Conservation (phyloP, 1,140 invertebrate species). For the Neodiprion fabricii region DNA sequence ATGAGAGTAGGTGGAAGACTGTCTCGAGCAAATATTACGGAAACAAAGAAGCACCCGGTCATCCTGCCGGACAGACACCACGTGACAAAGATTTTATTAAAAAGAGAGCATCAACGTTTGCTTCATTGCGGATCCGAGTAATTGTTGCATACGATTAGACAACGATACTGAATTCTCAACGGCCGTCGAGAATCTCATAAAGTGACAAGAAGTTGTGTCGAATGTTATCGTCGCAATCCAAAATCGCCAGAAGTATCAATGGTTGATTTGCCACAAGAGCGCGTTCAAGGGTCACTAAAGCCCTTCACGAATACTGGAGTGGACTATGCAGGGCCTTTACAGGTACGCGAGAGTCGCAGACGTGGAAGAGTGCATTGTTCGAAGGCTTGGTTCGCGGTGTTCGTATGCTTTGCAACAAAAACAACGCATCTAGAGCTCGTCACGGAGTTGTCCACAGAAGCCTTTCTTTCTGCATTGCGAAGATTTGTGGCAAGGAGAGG, state of each 20-base stretch:
- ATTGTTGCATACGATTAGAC: slow-evolving; percentile 27
- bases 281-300: slow-evolving; percentile 18
- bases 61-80: slow-evolving; percentile 25
- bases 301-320: slow-evolving; percentile 41
- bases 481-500: slow-evolving; percentile 10
- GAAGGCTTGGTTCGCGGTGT: slow-evolving; percentile 7
- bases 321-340: slow-evolving; percentile 39
- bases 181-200: slow-evolving; percentile 19
- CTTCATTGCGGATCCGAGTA: slow-evolving; percentile 35
- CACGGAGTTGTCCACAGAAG: slow-evolving; percentile 1
- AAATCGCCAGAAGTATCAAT: slow-evolving; percentile 28
- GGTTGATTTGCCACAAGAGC: slow-evolving; percentile 34
- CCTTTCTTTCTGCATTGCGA: slow-evolving; percentile 1
- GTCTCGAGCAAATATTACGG: slow-evolving; percentile 19
- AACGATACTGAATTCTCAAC: slow-evolving; percentile 30
- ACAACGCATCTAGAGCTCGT: not conserved
- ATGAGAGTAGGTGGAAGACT: slow-evolving; percentile 28
- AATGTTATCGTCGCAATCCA: slow-evolving; percentile 30
- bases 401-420: slow-evolving; percentile 11
- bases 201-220: slow-evolving; percentile 24
- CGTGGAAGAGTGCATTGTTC: slow-evolving; percentile 18
- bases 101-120: slow-evolving; percentile 25
- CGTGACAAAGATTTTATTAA: slow-evolving; percentile 24
- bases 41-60: slow-evolving; percentile 30
- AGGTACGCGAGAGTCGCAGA: slow-evolving; percentile 36